phyloP scores from a whole-genome alignment of 1,140 invertebrate species.

The Bemisia tabaci region DNA sequence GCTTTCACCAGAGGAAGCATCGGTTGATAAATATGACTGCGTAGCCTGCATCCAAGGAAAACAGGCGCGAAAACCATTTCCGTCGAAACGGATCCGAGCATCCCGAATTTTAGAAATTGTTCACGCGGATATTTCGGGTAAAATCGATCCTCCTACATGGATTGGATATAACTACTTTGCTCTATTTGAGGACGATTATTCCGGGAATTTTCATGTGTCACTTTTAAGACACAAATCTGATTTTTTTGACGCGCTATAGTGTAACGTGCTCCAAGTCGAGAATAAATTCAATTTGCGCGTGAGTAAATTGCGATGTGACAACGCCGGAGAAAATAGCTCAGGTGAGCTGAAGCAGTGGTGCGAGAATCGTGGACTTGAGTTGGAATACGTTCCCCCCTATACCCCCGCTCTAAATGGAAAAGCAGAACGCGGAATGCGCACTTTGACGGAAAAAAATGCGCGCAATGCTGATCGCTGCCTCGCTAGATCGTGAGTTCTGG shows the following conservation, averaged over 20 bases:
- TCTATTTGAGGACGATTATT: neutral
- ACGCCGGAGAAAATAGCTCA: too few species aligned
- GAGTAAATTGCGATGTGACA: too few species aligned
- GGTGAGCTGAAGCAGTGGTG: too few species aligned
- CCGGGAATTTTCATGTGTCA: neutral
- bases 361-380: conserved; percentile 24
- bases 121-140: neutral
- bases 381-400: conserved; percentile 24
- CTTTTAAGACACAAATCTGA: neutral
- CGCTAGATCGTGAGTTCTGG: conserved; percentile 7
- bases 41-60: neutral
- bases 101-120: neutral
- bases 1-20: neutral
- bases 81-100: neutral
- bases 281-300: too few species aligned
- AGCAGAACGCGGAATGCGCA: conserved; percentile 21
- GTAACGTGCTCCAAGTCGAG: too few species aligned
- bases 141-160: neutral
- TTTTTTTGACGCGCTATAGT: neutral
- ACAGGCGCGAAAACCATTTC: neutral
- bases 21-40: neutral
- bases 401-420: conserved; percentile 26
- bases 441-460: conserved; percentile 11
- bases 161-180: too few species aligned
- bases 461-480: conserved; percentile 7